Base-by-base conservation (phyloP, 2,113 vertebrate species). In the Vanacampus margaritifer region DNA sequence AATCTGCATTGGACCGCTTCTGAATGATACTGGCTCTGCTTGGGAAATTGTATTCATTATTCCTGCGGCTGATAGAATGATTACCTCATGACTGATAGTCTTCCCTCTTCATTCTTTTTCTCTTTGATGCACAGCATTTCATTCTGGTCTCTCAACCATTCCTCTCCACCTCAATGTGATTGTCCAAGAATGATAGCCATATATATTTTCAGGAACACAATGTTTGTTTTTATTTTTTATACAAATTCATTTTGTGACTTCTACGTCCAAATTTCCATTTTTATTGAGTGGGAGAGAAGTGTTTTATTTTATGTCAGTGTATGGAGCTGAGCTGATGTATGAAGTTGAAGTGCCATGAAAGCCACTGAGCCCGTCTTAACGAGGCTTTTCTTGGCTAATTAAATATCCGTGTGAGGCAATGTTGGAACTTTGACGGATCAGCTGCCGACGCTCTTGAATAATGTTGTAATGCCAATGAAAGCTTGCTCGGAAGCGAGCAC, bases 41-140 rank as follows among this genome's bases (percentile, higher is more conserved):
- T 23, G 65, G 74, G 73, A 84, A 87, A 84, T 84, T 84, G 79
- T 76, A 84, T 88, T 88, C 82, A 83, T 89, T 89, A 81, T 75
- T 76, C 76, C 53, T 37, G 65, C 69, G 74, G 67, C 75, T 81
- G 79, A 85, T 86, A 82, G 74, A 70, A 77, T 76, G 79, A 86
- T 88, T 85, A 86, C 68, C 71, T 71, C 74, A 41, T 84, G 71
- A 81, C 69, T 80, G 77, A 84, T 83, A 57, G 71, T 75, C 64
- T 28, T 69, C 67, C 12, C 69, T 69, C 50, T 71, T 81, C 65
- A 53, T 74, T 76, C 65, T 69, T 76, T 79, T 66, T 72, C 72
- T 61, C 69, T 67, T 81, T 67, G 63, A 79, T 76, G 67, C 72
- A 11, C 23, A 65, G 32, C 76, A 63, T 73, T 73, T 73, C 56